Base-by-base conservation (phyloP, 1,140 invertebrate species). In the Chlorops oryzae region DNA sequence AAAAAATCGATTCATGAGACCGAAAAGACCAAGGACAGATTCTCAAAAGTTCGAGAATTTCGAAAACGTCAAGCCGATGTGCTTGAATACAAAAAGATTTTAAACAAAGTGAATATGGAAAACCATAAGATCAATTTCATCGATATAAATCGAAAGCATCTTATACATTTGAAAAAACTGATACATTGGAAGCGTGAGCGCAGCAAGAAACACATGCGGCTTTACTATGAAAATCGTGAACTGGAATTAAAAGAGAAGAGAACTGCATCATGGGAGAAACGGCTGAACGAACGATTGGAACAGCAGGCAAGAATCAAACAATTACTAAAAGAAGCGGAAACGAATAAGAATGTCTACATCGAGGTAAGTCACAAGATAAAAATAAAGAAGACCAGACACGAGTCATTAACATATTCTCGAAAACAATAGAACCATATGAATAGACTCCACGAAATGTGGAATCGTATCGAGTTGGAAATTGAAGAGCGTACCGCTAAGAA, bases 151-250 rank as follows among this genome's bases (percentile, higher is more conserved):
- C 52, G 66, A 3, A 70, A 70, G 45, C 54, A 60, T 6, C 13
- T 70, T 7, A 70, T 70, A 21, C 59, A 61, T 40, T 45, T 67
- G 5, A 70, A 70, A 50, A 70, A 70, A 51, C 50, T 65, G 6
- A 63, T 70, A 18, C 63, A 70, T 40, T 65, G 63, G 22, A 70
- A 70, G 34, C 61, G 63, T 46, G 63, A 70, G 40, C 61, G 63
- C 9, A 62, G 60, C 3, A 57, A 66, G 18, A 63, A 55, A 24
- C 65, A 70, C 20, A 57, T 70, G 51, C 52, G 57, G 1, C 28
- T 45, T 7, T 34, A 67, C 17, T 25, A 55, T 1, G 63, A 63
- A 3, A 55, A 59, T 17, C 55, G 55, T 0, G 13, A 45, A 18
- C 35, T 35, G 2, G 55, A 62, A 18, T 48, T 42, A 37, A 57